These are phyloP conservation scores for Syrphus vitripennis DNA, from an alignment of 2,888 invertebrate genomes.

Conservation along the genomic window DNA sequence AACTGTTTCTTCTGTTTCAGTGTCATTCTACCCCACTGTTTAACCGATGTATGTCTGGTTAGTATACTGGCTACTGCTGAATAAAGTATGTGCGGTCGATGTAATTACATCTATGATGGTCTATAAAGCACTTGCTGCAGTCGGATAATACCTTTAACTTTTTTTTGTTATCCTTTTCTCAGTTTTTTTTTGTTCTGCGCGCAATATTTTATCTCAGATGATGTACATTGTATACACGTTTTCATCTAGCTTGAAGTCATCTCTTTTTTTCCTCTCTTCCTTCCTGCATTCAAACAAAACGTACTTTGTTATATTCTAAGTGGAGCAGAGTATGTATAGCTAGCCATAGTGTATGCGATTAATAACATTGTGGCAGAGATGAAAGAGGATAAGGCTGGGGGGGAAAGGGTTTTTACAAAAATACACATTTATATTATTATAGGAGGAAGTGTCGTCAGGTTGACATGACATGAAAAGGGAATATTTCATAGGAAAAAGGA, in stretches of 20 bases:
- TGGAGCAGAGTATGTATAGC: conserved; percentile 17
- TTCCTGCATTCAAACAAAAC: conserved; percentile 47
- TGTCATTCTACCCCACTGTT: background rate
- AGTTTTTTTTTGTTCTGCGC: background rate
- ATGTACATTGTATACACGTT: too few species aligned
- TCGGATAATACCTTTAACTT: background rate
- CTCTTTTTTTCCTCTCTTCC: background rate
- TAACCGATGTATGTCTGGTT: background rate
- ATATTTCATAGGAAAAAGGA: conserved; percentile 45
- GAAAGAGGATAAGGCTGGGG: background rate
- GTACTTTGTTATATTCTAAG: conserved; percentile 61
- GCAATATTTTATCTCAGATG: conserved; percentile 18
- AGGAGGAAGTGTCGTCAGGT: conserved; percentile 29
- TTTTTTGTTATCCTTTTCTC: conserved; percentile 35
- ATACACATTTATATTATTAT: too few species aligned
- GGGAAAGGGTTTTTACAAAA: too few species aligned
- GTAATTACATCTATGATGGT: conserved; percentile 8
- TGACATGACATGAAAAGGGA: conserved; percentile 49
- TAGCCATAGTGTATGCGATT: conserved; percentile 32
- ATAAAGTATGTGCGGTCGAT: conserved; percentile 22
- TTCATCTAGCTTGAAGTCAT: conserved; percentile 13
- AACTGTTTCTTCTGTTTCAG: background rate
- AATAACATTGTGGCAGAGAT: background rate
- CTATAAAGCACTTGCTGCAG: conserved; percentile 13
- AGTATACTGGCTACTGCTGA: background rate